Evolutionary conservation across 2,888 invertebrate genomes (phyloP).

Genomic region (Gari tellinella): DNA sequence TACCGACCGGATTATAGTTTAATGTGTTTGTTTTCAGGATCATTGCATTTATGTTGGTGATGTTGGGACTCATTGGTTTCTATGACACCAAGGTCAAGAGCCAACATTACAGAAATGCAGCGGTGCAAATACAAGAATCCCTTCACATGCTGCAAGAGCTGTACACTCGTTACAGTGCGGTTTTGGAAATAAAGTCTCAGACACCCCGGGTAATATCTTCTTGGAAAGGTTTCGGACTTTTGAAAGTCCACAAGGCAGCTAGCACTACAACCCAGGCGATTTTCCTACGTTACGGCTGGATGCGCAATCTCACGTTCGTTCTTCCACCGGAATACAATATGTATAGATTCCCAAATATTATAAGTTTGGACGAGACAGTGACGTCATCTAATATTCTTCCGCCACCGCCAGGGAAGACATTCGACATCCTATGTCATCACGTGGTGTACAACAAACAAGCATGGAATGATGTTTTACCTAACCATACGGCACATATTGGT

Average conservation of each 20-base stretch:
- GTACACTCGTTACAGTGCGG: too few species aligned
- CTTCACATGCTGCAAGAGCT: too few species aligned
- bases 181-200: too few species aligned
- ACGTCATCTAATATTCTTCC: constrained; percentile 30
- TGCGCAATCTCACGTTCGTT: constrained; percentile 42
- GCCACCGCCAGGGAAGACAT: constrained; percentile 19
- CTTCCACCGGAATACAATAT: constrained; percentile 35
- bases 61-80: too few species aligned
- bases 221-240: constrained; percentile 17
- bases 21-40: too few species aligned
- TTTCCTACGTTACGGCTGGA: constrained; percentile 46
- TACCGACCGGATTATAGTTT: too few species aligned
- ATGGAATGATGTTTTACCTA: constrained; percentile 31
- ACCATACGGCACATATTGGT: constrained; percentile 40
- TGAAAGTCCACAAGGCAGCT: constrained; percentile 53
- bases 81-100: too few species aligned
- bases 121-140: too few species aligned
- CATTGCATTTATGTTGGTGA: too few species aligned
- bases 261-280: constrained; percentile 48
- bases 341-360: constrained; percentile 43
- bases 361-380: constrained; percentile 38
- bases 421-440: constrained; percentile 53
- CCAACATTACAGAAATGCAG: too few species aligned
- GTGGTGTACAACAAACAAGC: constrained; percentile 35
- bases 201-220: too few species aligned